Base-by-base conservation (phyloP, 1,140 invertebrate species). In the Episyrphus balteatus region DNA sequence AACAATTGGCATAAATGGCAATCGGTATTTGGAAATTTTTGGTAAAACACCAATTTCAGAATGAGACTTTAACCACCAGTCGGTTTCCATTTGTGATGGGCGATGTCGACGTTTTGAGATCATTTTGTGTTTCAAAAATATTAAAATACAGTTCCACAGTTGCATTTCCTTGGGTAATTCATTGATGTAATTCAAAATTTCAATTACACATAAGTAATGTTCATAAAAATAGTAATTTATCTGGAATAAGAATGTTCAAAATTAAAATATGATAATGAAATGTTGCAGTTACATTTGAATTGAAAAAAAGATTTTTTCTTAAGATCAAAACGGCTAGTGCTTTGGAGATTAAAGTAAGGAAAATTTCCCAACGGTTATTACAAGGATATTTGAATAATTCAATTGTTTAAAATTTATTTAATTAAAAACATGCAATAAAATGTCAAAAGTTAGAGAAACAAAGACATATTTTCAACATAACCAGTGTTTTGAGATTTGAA, bases 141-240 rank as follows among this genome's bases (percentile, higher is more conserved):
- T 54, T 14, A 68, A 49, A 12, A 68, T 66, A 41, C 56, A 61
- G 9, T 46, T 54, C 60, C 62, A 68, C 9, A 57, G 57, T 42
- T 66, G 52, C 58, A 64, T 60, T 43, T 66, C 59, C 21, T 59
- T 57, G 3, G 62, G 59, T 1, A 59, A 58, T 9, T 58, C 51
- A 48, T 59, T 52, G 6, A 62, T 59, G 42, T 56, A 56, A 42
- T 54, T 55, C 0, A 68, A 48, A 9, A 68, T 57, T 47, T 68
- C 59, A 14, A 68, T 58, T 5, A 66, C 58, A 39, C 59, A 66
- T 33, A 68, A 51, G 43, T 64, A 68, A 14, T 66, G 41, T 37
- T 68, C 66, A 46, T 68, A 68, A 26, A 68, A 68, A 39, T 68
- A 68, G 1, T 60, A 56, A 48, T 68, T 68, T n/a, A 68, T 66